Percentiles rank a stretch among this genome's conserved stretches.
phyloP scores from a whole-genome alignment of 1,140 invertebrate genomes.

The Heliconius eleuchia region DNA sequence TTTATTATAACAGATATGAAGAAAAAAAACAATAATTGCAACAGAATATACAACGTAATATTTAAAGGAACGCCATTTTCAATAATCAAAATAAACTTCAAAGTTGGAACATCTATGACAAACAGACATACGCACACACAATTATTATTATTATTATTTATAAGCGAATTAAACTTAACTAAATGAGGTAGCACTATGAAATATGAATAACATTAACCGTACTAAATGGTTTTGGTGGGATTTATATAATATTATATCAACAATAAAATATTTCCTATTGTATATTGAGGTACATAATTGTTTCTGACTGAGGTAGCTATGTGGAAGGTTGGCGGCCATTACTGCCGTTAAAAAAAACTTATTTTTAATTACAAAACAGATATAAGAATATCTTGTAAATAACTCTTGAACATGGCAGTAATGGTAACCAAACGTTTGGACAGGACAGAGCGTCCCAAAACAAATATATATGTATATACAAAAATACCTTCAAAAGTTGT shows the following conservation, averaged over 20 bases:
- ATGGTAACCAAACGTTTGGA: neutral
- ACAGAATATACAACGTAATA: too few relatives aligned
- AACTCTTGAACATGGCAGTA: neutral
- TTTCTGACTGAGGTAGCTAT: constrained; percentile 70
- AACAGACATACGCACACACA: constrained; percentile 16
- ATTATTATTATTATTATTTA: constrained; percentile 11
- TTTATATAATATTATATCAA: constrained; percentile 66
- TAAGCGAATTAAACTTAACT: constrained; percentile 60
- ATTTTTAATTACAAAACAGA: neutral
- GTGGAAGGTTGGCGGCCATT: constrained; percentile 33
- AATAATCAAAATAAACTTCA: too few relatives aligned
- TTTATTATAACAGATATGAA: too few relatives aligned
- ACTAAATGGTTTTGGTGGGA: constrained; percentile 79
- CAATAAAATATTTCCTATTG: constrained; percentile 73
- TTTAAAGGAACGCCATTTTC: too few relatives aligned
- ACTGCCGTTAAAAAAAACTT: neutral
- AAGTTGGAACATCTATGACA: constrained; percentile 17
- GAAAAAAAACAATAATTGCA: too few relatives aligned
- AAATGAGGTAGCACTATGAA: constrained; percentile 78
- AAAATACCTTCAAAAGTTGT: constrained; percentile 39
- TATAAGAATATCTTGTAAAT: constrained; percentile 8
- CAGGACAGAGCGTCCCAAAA: neutral
- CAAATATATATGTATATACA: constrained; percentile 28
- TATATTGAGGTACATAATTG: constrained; percentile 75
- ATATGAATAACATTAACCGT: constrained; percentile 65